phyloP scores from a whole-genome alignment of 2,888 invertebrate species.

The Cerastis rubricosa region DNA sequence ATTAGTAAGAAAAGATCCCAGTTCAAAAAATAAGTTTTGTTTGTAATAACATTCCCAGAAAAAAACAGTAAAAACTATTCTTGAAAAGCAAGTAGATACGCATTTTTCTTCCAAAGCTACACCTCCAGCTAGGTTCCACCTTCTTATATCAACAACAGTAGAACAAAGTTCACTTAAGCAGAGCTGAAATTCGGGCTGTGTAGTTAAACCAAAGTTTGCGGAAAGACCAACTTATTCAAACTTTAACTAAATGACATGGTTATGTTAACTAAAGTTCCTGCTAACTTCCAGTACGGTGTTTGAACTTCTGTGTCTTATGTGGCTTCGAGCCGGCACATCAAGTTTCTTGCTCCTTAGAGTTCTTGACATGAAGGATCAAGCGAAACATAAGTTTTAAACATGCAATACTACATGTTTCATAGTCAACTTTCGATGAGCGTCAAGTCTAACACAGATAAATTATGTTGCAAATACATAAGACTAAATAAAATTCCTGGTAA shows the following conservation, averaged over 20 bases:
- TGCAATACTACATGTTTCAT: neutral
- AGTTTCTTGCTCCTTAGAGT: conserved; percentile 29
- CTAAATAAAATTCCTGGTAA: neutral
- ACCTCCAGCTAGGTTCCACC: neutral
- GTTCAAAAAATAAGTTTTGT: neutral
- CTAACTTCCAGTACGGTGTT: conserved; percentile 29
- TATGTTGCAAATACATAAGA: neutral
- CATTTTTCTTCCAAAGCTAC: neutral
- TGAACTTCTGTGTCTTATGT: conserved; percentile 30
- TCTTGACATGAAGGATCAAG: neutral
- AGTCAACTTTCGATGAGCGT: neutral
- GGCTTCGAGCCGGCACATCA: conserved; percentile 35
- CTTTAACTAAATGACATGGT: conserved; percentile 17
- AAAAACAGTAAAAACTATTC: no score
- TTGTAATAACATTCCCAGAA: neutral
- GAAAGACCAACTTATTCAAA: conserved; percentile 5
- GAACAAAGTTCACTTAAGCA: neutral
- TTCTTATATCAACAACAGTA: conserved; percentile 12
- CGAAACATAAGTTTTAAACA: neutral
- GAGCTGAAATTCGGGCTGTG: conserved; percentile 9
- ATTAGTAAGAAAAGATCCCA: neutral
- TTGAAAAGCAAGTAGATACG: neutral
- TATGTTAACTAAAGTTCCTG: conserved; percentile 18
- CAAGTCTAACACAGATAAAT: neutral
- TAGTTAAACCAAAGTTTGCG: conserved; percentile 25